phyloP scores from a whole-genome alignment of 1,140 invertebrate species.

The Pseudomyrmex cubaensis region DNA sequence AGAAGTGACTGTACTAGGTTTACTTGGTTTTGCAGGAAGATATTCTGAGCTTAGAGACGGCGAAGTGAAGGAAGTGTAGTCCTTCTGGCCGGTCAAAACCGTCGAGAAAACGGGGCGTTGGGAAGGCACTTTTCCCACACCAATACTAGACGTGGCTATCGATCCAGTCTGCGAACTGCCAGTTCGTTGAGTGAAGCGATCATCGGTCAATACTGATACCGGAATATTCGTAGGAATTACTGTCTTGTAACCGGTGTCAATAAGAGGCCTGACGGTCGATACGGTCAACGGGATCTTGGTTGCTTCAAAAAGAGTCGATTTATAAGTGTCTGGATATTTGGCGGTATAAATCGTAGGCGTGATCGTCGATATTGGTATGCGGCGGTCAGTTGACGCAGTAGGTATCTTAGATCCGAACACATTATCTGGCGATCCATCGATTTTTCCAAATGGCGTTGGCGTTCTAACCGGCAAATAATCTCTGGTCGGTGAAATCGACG shows the following conservation, averaged over 20 bases:
- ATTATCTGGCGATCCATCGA: neutral
- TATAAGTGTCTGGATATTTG: slow-evolving; percentile 71
- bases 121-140: slow-evolving; percentile 74
- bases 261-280: slow-evolving; percentile 71
- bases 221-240: slow-evolving; percentile 68
- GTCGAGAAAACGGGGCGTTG: slow-evolving; percentile 51
- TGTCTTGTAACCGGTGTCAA: slow-evolving; percentile 73
- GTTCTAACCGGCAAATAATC: slow-evolving; percentile 68
- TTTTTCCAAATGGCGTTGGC: slow-evolving; percentile 69
- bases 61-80: slow-evolving; percentile 28
- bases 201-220: slow-evolving; percentile 44
- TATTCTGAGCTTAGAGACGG: slow-evolving; percentile 26
- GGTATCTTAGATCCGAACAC: neutral
- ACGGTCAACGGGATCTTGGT: slow-evolving; percentile 73
- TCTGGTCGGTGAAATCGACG: slow-evolving; percentile 12
- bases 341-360: slow-evolving; percentile 73
- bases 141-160: slow-evolving; percentile 72
- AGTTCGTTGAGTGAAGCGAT: slow-evolving; percentile 51
- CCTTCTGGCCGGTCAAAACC: slow-evolving; percentile 53
- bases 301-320: slow-evolving; percentile 72
- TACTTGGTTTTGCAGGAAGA: slow-evolving; percentile 26
- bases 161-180: slow-evolving; percentile 51
- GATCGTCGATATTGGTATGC: slow-evolving; percentile 64
- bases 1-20: neutral
- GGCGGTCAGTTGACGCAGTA: neutral